Conservation (phyloP, 2,888 invertebrate genomes). For the Chloromyia formosa region DNA sequence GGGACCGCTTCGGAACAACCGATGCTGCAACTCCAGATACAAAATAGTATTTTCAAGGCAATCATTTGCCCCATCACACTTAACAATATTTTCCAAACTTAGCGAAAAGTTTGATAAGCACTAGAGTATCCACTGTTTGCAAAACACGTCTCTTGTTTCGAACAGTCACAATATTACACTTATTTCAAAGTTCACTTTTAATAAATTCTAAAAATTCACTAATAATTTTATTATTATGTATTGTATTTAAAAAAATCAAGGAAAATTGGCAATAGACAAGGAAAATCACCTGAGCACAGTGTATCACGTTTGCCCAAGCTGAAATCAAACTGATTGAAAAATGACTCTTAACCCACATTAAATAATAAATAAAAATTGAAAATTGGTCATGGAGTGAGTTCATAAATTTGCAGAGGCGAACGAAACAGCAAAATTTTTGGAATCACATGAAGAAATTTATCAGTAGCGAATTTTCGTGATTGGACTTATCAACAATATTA, state of each 20-base stretch:
- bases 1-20: not conserved
- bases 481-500: not conserved
- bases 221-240: too few species aligned
- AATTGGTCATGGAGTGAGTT: not conserved
- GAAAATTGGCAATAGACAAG: too few species aligned
- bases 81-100: too few species aligned
- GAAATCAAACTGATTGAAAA: not conserved
- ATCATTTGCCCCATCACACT: not conserved
- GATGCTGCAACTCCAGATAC: not conserved
- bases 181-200: too few species aligned
- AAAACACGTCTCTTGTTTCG: too few species aligned
- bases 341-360: not conserved
- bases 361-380: conserved; percentile 5
- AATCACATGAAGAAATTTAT: not conserved
- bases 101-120: too few species aligned
- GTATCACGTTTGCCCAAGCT: not conserved
- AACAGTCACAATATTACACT: too few species aligned
- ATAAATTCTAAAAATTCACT: too few species aligned
- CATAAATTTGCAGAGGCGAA: not conserved
- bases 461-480: conserved; percentile 1
- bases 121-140: too few species aligned
- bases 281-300: too few species aligned
- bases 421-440: not conserved
- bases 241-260: too few species aligned
- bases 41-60: conserved; percentile 2